phyloP scores from a whole-genome alignment of 2,113 vertebrate genomes.

The Pelmatolapia mariae region DNA sequence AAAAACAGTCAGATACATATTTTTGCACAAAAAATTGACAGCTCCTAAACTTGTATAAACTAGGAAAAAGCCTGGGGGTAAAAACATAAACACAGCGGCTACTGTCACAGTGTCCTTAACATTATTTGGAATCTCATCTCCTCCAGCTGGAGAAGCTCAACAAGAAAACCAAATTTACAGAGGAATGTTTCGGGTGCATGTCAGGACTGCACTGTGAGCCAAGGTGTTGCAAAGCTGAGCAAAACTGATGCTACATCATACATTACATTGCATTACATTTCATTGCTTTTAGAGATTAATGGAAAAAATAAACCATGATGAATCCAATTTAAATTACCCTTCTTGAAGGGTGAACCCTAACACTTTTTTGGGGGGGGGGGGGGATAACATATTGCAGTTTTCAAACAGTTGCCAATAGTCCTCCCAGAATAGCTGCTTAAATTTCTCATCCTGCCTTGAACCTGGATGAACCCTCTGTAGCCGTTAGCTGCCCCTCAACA shows the following conservation, averaged over 20 bases:
- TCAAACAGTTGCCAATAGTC: constrained; percentile 1
- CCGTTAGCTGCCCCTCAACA: constrained; percentile 50
- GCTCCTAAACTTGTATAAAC: neutral
- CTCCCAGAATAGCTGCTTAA: constrained; percentile 31
- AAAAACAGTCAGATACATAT: neutral
- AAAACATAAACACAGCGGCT: neutral
- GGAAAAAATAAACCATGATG: neutral
- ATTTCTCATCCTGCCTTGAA: constrained; percentile 51
- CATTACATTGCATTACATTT: neutral
- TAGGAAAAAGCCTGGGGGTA: neutral
- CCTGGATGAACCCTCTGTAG: constrained; percentile 61
- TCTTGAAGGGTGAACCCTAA: neutral
- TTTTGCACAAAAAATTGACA: neutral
- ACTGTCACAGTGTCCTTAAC: constrained; percentile 22
- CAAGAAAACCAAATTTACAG: neutral
- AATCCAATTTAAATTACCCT: neutral
- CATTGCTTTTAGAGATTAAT: neutral
- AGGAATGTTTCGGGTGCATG: neutral
- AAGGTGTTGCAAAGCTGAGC: neutral
- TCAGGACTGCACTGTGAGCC: neutral
- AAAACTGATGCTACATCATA: neutral
- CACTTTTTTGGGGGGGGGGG: neutral
- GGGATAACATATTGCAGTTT: neutral
- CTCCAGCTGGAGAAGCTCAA: neutral
- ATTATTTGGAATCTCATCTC: neutral